phyloP scores from a whole-genome alignment of 2,888 invertebrate genomes.

The Phytoseiulus persimilis region DNA sequence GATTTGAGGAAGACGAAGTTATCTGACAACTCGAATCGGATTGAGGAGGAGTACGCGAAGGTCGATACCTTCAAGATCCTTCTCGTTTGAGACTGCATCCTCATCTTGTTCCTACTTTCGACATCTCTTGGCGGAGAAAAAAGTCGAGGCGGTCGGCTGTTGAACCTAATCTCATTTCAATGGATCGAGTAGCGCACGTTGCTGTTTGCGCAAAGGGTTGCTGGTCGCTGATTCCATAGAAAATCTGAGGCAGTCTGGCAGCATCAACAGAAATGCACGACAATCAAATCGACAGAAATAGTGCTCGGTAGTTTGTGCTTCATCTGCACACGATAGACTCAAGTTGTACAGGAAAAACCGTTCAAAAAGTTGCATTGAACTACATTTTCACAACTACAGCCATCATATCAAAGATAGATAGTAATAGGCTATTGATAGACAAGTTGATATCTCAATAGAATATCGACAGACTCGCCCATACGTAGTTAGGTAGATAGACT shows the following conservation, averaged over 20 bases:
- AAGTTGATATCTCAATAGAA: neutral
- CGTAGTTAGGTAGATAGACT: neutral
- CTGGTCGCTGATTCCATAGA: neutral
- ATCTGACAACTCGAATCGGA: too few relatives aligned
- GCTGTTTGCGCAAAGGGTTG: too few relatives aligned
- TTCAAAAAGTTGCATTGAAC: neutral
- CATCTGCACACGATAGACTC: neutral
- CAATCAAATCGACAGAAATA: neutral
- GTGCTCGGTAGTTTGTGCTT: neutral
- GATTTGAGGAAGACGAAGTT: too few relatives aligned
- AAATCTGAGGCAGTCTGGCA: neutral
- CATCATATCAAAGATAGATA: neutral
- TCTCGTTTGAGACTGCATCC: too few relatives aligned
- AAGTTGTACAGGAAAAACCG: neutral
- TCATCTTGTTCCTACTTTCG: neutral
- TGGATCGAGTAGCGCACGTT: neutral
- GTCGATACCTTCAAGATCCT: too few relatives aligned
- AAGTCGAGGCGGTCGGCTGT: neutral
- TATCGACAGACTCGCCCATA: neutral
- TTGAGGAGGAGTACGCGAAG: too few relatives aligned
- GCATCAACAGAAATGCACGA: neutral
- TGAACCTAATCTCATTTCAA: neutral
- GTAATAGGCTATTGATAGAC: neutral
- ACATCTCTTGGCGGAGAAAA: neutral
- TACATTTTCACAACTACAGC: neutral